Evolutionary conservation across 2,797 vertebrate genomes (phyloP).

Genomic region (Ciconia nigra): DNA sequence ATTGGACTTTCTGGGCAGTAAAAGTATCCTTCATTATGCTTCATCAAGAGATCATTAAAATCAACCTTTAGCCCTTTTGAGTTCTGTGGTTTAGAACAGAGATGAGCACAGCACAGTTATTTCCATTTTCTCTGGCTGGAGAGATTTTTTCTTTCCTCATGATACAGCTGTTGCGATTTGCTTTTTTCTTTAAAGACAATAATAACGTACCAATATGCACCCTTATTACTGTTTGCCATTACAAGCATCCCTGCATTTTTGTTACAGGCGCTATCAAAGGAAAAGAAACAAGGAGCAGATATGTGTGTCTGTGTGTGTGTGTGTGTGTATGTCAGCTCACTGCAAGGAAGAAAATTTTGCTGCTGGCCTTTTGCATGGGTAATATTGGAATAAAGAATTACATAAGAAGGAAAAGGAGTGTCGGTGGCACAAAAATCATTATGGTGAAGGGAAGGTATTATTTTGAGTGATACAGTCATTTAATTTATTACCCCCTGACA

Average conservation of each 20-base stretch:
- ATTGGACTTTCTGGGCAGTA: neutral
- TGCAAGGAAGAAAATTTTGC: neutral
- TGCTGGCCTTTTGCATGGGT: neutral
- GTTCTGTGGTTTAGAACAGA: neutral
- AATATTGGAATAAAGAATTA: neutral
- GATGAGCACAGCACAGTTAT: neutral
- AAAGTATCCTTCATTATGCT: neutral
- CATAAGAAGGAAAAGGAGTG: neutral
- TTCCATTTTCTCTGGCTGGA: neutral
- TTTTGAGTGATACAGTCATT: neutral
- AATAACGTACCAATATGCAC: neutral
- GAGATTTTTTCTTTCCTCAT: neutral
- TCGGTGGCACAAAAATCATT: neutral
- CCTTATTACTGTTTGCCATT: neutral
- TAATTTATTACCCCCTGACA: neutral
- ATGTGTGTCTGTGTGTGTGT: accelerated
- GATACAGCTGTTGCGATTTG: neutral
- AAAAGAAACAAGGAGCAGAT: neutral
- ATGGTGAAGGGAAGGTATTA: neutral
- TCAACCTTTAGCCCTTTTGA: neutral
- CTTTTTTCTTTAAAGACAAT: neutral
- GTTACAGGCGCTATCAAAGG: neutral
- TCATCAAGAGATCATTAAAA: neutral
- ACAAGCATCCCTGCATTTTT: neutral
- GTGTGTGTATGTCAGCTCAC: neutral